Conservation (phyloP, 2,888 invertebrate genomes). For the Punctoribates punctum region DNA sequence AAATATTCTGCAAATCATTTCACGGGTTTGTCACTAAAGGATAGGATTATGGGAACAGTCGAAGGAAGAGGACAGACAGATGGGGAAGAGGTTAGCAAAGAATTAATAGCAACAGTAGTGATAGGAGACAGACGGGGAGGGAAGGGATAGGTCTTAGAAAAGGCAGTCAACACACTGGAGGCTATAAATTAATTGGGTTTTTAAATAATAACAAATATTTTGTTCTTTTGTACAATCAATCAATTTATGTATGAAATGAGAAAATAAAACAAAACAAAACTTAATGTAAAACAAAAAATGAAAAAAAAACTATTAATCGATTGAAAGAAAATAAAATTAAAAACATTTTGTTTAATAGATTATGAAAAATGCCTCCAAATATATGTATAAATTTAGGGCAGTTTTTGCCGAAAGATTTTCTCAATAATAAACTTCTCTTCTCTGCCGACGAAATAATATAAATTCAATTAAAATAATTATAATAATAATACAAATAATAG, state of each 20-base stretch:
- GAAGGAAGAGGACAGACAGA: neutral
- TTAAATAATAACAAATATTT: neutral
- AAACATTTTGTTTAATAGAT: neutral
- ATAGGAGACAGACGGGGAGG: neutral
- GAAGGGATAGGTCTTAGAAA: neutral
- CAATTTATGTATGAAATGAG: conserved; percentile 18
- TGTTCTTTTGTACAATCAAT: conserved; percentile 10
- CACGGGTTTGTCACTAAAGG: neutral
- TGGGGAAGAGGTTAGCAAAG: too few relatives aligned
- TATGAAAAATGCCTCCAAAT: conserved; percentile 19
- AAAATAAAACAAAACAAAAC: neutral
- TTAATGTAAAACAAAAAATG: neutral
- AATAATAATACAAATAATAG: conserved; percentile 11
- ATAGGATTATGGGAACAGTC: neutral
- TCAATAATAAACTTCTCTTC: too few relatives aligned
- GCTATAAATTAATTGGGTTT: conserved; percentile 9
- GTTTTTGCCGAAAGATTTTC: too few relatives aligned
- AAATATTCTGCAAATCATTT: conserved; percentile 25
- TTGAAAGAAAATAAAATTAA: conserved; percentile 6
- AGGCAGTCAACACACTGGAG: conserved; percentile 7
- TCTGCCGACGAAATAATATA: neutral
- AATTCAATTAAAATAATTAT: neutral
- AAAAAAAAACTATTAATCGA: neutral
- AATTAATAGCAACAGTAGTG: too few relatives aligned
- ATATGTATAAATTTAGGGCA: neutral